Conservation (phyloP, 2,797 vertebrate genomes). For the Loris lydekkerianus region DNA sequence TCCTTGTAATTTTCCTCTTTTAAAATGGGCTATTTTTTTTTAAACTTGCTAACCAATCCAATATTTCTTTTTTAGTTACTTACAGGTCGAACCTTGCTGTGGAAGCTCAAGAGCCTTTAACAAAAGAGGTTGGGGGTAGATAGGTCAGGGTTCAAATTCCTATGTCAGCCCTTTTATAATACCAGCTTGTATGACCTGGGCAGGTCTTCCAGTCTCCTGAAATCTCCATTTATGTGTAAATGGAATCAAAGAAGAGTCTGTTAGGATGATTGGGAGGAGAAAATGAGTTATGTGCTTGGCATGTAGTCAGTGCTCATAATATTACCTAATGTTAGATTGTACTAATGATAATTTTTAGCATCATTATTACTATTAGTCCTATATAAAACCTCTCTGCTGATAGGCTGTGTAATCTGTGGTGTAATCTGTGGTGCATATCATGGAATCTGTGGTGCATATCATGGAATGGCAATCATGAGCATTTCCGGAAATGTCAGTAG, state of each 20-base stretch:
- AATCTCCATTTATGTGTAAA: neutral
- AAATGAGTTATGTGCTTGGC: neutral
- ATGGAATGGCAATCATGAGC: neutral
- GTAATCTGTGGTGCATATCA: neutral
- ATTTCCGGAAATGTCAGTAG: neutral
- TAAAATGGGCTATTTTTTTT: neutral
- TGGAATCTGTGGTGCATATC: neutral
- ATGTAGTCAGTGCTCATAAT: neutral
- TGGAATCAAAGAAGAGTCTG: neutral
- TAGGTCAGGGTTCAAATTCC: constrained; percentile 45
- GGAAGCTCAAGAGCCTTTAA: neutral
- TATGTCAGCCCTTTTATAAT: neutral
- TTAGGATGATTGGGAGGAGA: neutral
- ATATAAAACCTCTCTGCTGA: neutral
- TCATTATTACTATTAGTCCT: neutral
- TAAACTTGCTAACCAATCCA: neutral
- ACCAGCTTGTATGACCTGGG: neutral
- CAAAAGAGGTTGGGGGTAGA: neutral
- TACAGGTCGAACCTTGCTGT: neutral
- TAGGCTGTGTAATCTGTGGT: neutral
- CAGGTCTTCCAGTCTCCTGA: neutral
- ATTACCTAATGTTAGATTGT: neutral
- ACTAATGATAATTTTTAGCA: neutral
- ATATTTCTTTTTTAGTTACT: constrained; percentile 6
- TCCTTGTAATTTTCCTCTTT: neutral